Evolutionary conservation across 53 echinoderm and acorn worm genomes (phyloP).

Genomic region (Holothuria scabra): DNA sequence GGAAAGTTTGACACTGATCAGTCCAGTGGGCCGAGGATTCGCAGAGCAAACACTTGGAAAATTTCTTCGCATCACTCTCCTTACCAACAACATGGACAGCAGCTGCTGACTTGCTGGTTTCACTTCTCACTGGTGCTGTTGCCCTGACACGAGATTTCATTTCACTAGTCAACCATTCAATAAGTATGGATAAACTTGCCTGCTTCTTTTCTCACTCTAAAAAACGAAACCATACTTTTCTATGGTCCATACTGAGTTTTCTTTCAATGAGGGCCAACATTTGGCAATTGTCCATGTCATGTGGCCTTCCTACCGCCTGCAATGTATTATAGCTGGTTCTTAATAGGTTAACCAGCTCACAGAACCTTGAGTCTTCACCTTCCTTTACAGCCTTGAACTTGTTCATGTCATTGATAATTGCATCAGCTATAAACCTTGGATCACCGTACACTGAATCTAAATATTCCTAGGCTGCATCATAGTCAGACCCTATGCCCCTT

Average conservation of each 20-base stretch:
- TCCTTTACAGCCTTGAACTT: conserved; percentile 57
- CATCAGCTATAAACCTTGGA: conserved; percentile 63
- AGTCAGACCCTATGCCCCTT: conserved; percentile 54
- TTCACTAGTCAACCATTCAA: conserved; percentile 55
- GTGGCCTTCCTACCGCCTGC: conserved; percentile 37
- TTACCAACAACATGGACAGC: not conserved
- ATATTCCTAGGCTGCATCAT: conserved; percentile 60
- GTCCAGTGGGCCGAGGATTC: conserved; percentile 52
- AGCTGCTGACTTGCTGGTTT: not conserved
- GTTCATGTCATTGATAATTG: conserved; percentile 56
- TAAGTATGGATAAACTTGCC: no score
- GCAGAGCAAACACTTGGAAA: conserved; percentile 64
- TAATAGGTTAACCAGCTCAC: conserved; percentile 33
- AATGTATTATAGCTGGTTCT: conserved; percentile 56
- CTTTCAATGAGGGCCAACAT: conserved; percentile 64
- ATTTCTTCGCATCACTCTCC: not conserved
- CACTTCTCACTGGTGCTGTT: no score
- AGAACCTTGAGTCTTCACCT: conserved; percentile 53
- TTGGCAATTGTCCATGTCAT: conserved; percentile 70
- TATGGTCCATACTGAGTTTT: conserved; percentile 45
- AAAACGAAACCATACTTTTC: conserved; percentile 4
- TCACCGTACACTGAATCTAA: conserved; percentile 62
- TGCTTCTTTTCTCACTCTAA: not conserved
- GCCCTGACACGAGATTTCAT: conserved; percentile 66
- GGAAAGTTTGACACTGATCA: conserved; percentile 60